Evolutionary conservation across 2,797 vertebrate species (phyloP).

Genomic region (Heliangelus exortis): DNA sequence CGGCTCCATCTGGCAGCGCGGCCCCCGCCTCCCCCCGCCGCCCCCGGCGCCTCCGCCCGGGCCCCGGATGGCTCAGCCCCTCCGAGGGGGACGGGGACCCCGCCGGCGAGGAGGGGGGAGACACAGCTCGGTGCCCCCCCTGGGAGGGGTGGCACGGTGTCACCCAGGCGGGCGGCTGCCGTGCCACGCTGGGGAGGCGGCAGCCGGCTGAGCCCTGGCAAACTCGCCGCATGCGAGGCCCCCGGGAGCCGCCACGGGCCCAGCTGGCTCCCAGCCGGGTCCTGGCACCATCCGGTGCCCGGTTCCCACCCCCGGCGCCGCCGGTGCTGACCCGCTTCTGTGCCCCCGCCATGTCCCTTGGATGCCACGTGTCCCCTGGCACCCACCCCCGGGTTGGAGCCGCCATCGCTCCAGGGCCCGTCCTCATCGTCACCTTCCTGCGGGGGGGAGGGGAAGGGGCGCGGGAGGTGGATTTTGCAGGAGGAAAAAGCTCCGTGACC

Average conservation of each 20-base stretch:
- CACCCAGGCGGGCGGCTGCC: background rate
- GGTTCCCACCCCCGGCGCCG: background rate
- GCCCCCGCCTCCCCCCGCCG: constrained; percentile 23
- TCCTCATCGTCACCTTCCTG: background rate
- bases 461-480: fast-evolving
- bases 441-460: background rate
- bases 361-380: background rate
- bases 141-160: fast-evolving
- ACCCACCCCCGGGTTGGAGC: background rate
- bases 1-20: constrained; percentile 66
- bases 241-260: background rate
- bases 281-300: background rate
- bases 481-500: background rate
- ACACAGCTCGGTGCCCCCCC: background rate
- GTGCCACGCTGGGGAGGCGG: background rate
- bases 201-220: background rate
- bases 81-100: background rate
- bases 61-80: background rate
- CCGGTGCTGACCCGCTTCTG: fast-evolving
- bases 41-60: background rate
- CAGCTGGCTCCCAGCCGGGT: constrained; percentile 28
- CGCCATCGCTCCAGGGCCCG: fast-evolving
- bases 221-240: fast-evolving
- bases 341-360: fast-evolving
- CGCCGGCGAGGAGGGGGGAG: fast-evolving